Evolutionary conservation across 2,888 invertebrate genomes (phyloP).

Genomic region (Agonum fuliginosum): DNA sequence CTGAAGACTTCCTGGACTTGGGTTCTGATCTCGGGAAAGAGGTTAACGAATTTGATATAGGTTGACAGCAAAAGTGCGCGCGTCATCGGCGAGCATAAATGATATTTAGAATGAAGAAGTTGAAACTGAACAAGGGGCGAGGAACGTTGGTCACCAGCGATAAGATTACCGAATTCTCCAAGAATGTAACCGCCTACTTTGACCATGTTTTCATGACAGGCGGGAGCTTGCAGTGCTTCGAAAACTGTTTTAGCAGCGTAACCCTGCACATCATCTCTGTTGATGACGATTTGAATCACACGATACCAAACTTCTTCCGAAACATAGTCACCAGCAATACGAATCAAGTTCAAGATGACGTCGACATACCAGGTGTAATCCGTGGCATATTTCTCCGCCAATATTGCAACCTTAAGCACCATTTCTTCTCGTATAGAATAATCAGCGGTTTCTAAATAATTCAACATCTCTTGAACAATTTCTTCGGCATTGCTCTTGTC

Average conservation of each 20-base stretch:
- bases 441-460: constrained; percentile 99
- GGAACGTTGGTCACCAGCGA: constrained; percentile 98
- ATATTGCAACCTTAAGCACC: constrained; percentile 99
- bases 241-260: constrained; percentile 99
- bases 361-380: constrained; percentile 99
- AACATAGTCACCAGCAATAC: constrained; percentile 99
- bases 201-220: constrained; percentile 99
- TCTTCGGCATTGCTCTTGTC: constrained; percentile 99
- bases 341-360: constrained; percentile 97
- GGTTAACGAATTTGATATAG: constrained; percentile 99
- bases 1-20: constrained; percentile 96
- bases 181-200: constrained; percentile 99
- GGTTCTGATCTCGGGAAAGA: constrained; percentile 98
- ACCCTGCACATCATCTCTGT: constrained; percentile 99
- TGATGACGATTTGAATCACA: constrained; percentile 99
- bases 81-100: constrained; percentile 97
- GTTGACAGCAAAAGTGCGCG: constrained; percentile 97
- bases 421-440: constrained; percentile 99
- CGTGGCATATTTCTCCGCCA: constrained; percentile 99
- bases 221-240: constrained; percentile 98
- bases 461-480: constrained; percentile 99
- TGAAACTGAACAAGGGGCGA: constrained; percentile 99
- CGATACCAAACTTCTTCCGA: constrained; percentile 99
- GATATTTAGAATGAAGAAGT: constrained; percentile 98
- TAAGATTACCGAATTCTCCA: constrained; percentile 99